Percentiles rank a stretch among this genome's conserved stretches.
Evolutionary conservation across 2,888 invertebrate genomes (phyloP).

Genomic region (Drosophila aldrichi): DNA sequence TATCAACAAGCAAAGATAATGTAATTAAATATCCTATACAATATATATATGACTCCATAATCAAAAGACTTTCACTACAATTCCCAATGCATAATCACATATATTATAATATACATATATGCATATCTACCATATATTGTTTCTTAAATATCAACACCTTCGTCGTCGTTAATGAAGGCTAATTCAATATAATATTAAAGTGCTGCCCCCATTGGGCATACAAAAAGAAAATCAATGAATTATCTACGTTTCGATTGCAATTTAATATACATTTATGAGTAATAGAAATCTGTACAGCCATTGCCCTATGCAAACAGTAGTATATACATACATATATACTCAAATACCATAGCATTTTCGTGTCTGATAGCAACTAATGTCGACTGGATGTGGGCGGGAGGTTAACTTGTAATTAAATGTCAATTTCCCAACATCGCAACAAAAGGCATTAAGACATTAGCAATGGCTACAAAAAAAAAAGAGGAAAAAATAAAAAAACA

Average conservation of each 20-base stretch:
- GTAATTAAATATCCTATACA: background rate
- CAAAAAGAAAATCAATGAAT: slow-evolving; percentile 44
- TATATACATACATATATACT: background rate
- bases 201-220: background rate
- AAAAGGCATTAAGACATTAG: slow-evolving; percentile 59
- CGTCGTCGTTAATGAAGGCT: slow-evolving; percentile 24
- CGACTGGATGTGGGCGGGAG: slow-evolving; percentile 12
- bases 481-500: background rate
- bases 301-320: slow-evolving; percentile 19
- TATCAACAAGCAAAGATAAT: too few relatives aligned
- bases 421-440: slow-evolving; percentile 57
- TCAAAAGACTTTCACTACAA: background rate
- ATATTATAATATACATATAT: background rate
- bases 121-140: background rate
- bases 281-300: slow-evolving; percentile 54
- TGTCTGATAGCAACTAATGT: slow-evolving; percentile 51
- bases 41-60: background rate
- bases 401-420: slow-evolving; percentile 67
- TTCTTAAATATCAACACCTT: slow-evolving; percentile 12
- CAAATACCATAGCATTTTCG: slow-evolving; percentile 8
- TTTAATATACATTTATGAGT: slow-evolving; percentile 68
- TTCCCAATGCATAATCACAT: background rate
- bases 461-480: slow-evolving; percentile 22
- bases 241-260: slow-evolving; percentile 51
- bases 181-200: slow-evolving; percentile 32